Base-by-base conservation (phyloP, 2,888 invertebrate species). In the Ormyrus pomaceus region DNA sequence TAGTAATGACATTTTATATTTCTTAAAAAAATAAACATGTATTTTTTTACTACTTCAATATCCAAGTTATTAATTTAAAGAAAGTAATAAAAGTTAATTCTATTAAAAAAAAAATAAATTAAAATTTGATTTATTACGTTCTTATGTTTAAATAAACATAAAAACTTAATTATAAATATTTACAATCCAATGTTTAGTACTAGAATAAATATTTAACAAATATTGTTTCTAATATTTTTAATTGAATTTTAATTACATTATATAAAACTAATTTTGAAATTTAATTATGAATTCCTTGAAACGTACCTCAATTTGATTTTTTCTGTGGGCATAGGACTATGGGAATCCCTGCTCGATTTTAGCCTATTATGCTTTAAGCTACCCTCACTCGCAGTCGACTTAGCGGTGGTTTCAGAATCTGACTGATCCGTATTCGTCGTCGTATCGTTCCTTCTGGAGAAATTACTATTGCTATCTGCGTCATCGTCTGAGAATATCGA, bases 301-400 rank as follows among this genome's bases (percentile, higher is more conserved):
- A 10, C 46, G 34, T 69, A 83, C 83, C 96, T 92, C 71, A 97
- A 91, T 88, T 96, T 97, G 82, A 97, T 95, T 87, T 96, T 96
- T 87, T 97, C 96, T 83, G 92, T 92, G 4, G 92, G 92, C 86
- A 90, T 89, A 5, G 89, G 90, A 88, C 91, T 87, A 83, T 89
- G 90, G 64, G 86, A 89, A 77, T 89, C 91, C 65, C 90, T 86
- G 8, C 84, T 86, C 0, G 89, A 86, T 65, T 91, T 91, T 7
- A 89, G 85, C 77, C 89, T 87, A 70, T 87, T 89, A 73, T 89
- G 90, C 66, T 92, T 91, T 82, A 93, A 91, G 10, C 93, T 92
- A 70, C 93, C 92, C 79, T 93, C 93, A 85, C 94, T 93, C 71
- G 93, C 92, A 70, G 93, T 93, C 0, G 93, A 91, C 91, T 90